Percentiles rank a stretch among this genome's conserved stretches.
These are phyloP conservation scores for Dysmachus trigonus DNA, from an alignment of 2,888 invertebrate genomes.

Conservation along the genomic window DNA sequence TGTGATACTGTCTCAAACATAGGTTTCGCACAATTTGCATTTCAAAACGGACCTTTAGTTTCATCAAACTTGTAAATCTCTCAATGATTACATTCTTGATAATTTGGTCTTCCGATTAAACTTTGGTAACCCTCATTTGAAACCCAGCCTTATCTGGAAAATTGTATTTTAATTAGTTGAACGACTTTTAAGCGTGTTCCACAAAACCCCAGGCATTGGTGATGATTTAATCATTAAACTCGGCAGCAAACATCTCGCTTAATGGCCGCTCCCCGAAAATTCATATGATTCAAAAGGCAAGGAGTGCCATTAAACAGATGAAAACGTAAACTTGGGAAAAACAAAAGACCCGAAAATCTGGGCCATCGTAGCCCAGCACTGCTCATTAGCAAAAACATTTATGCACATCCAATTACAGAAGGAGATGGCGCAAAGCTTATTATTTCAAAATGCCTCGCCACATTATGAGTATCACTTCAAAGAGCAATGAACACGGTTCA, in stretches of 20 bases:
- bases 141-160: neutral
- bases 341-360: neutral
- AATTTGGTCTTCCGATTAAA: conserved; percentile 15
- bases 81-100: neutral
- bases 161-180: conserved; percentile 20
- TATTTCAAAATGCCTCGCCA: neutral
- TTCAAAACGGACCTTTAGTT: neutral
- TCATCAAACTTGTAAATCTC: neutral
- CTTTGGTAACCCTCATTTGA: neutral
- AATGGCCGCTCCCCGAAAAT: neutral
- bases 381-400: neutral
- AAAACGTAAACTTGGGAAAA: neutral
- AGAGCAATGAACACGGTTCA: neutral
- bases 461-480: neutral
- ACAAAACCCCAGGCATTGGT: neutral
- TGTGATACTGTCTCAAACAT: neutral
- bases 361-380: neutral
- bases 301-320: neutral
- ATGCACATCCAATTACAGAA: neutral
- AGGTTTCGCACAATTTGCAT: neutral
- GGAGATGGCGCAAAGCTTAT: neutral
- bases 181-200: neutral
- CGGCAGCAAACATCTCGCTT: neutral
- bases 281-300: neutral
- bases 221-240: conserved; percentile 1